Percentiles rank a stretch among this genome's conserved stretches.
Conservation (phyloP, 2,113 vertebrate species). For the Jaculus jaculus region DNA sequence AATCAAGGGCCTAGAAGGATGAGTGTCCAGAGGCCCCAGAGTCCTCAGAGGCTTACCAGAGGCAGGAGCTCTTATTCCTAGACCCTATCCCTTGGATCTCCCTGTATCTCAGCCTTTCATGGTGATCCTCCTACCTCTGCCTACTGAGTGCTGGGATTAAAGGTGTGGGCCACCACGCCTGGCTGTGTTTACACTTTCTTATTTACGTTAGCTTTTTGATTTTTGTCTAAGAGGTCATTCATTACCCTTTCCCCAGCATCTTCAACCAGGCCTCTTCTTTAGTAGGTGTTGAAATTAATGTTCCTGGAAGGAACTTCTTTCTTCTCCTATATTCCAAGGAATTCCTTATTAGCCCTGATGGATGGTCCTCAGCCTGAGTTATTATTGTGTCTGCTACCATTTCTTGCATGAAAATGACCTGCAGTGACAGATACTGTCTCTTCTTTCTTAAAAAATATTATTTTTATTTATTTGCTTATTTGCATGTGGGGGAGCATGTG, state of each 20-base stretch:
- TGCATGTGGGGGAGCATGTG: too few relatives aligned
- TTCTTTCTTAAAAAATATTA: too few relatives aligned
- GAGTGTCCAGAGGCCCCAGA: too few relatives aligned
- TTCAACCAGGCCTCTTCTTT: accelerated
- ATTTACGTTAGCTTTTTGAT: not conserved
- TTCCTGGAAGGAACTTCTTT: not conserved
- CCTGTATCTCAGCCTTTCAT: accelerated
- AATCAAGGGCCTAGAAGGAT: too few relatives aligned
- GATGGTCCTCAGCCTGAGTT: not conserved
- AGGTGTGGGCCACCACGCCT: too few relatives aligned
- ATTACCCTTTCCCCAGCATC: accelerated
- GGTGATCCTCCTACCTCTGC: too few relatives aligned
- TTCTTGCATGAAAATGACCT: too few relatives aligned
- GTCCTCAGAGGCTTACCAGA: too few relatives aligned
- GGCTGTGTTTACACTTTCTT: not conserved
- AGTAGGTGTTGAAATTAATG: not conserved
- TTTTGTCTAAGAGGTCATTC: too few relatives aligned
- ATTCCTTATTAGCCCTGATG: not conserved
- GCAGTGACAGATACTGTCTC: not conserved
- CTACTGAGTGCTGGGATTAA: too few relatives aligned
- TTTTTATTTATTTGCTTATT: too few relatives aligned
- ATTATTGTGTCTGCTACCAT: accelerated
- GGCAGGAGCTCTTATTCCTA: not conserved
- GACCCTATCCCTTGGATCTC: not conserved
- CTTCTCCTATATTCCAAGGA: too few relatives aligned